Percentiles rank a stretch among this genome's conserved stretches.
These are phyloP conservation scores for Scomber scombrus DNA, from an alignment of 2,113 vertebrate species.

Conservation along the genomic window DNA sequence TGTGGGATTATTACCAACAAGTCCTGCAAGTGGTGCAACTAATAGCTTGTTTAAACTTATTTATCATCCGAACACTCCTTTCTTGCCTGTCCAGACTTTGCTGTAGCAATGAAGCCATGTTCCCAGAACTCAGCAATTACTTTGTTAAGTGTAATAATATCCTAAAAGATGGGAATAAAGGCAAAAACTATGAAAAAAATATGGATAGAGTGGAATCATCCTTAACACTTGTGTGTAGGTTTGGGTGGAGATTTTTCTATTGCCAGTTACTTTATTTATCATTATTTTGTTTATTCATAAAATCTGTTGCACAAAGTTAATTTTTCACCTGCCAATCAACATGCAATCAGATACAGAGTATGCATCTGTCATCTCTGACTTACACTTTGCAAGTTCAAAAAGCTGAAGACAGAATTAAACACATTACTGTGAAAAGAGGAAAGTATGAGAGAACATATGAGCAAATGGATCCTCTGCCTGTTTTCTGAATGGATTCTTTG, in stretches of 20 bases:
- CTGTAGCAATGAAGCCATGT: background rate
- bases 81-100: background rate
- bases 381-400: too few relatives aligned
- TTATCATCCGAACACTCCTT: too few relatives aligned
- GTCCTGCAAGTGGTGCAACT: too few relatives aligned
- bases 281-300: constrained; percentile 30
- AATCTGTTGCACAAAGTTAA: constrained; percentile 7
- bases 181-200: background rate
- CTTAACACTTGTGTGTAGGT: too few relatives aligned
- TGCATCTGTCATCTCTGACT: constrained; percentile 30
- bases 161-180: background rate
- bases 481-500: constrained; percentile 91
- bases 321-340: constrained; percentile 37
- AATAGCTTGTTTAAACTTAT: too few relatives aligned
- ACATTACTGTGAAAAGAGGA: constrained; percentile 83
- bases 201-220: too few relatives aligned
- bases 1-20: too few relatives aligned
- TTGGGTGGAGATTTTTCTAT: background rate
- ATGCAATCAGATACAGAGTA: constrained; percentile 81
- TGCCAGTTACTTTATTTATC: constrained; percentile 14
- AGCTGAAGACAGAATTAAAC: too few relatives aligned
- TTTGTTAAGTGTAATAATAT: too few relatives aligned
- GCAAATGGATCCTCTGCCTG: constrained; percentile 78
- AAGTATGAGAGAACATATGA: constrained; percentile 75
- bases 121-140: background rate